Evolutionary conservation across 2,797 vertebrate species (phyloP).

Genomic region (Propithecus perrieri): DNA sequence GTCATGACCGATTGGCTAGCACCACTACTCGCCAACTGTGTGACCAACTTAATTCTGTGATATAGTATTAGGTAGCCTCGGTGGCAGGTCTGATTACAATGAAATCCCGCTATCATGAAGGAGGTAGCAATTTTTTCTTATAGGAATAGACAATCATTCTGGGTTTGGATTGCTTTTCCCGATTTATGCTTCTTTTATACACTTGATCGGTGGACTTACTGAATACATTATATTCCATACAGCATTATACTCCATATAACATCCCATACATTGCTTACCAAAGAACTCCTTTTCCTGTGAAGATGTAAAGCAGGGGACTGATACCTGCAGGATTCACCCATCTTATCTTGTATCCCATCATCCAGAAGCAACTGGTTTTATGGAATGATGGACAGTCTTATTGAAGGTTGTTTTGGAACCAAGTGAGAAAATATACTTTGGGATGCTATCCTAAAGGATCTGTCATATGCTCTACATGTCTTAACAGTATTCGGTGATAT

Average conservation of each 20-base stretch:
- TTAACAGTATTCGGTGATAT: background rate
- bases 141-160: background rate
- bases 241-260: background rate
- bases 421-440: constrained; percentile 5
- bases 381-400: background rate
- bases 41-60: background rate
- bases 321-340: background rate
- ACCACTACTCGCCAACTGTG: background rate
- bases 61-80: background rate
- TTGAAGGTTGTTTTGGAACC: background rate
- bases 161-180: background rate
- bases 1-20: background rate
- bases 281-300: constrained; percentile 3
- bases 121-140: background rate
- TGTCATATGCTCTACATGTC: background rate
- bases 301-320: background rate
- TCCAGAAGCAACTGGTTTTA: background rate
- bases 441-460: background rate
- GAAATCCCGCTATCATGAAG: background rate
- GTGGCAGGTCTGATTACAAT: background rate
- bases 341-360: background rate
- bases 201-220: background rate
- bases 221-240: background rate
- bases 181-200: background rate
- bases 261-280: background rate